These are phyloP conservation scores for Eurytoma californica DNA, from an alignment of 2,888 invertebrate genomes.

Conservation along the genomic window DNA sequence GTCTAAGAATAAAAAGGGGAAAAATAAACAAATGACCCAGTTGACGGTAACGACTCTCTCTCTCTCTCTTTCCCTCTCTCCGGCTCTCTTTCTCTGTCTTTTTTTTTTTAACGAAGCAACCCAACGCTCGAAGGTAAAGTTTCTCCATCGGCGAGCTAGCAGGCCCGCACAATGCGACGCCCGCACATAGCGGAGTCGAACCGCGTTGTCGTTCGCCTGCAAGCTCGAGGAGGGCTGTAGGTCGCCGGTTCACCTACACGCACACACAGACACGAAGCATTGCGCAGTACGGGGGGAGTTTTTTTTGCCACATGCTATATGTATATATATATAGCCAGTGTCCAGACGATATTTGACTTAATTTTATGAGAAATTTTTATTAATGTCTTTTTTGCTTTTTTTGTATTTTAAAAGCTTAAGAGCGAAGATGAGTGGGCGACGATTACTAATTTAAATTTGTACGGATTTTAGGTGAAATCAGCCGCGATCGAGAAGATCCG, in stretches of 20 bases:
- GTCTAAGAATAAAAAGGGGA: background rate
- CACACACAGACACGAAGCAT: constrained; percentile 58
- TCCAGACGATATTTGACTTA: constrained; percentile 15
- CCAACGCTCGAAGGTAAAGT: constrained; percentile 22
- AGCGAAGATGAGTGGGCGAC: background rate
- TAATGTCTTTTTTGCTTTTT: constrained; percentile 18
- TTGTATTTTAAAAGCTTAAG: background rate
- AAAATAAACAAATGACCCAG: background rate
- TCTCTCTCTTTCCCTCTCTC: background rate
- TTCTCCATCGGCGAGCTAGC: constrained; percentile 19
- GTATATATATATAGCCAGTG: constrained; percentile 42
- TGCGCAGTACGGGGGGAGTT: constrained; percentile 62
- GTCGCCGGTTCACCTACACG: constrained; percentile 56
- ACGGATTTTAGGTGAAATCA: constrained; percentile 74
- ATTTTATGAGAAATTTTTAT: constrained; percentile 18
- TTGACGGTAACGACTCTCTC: constrained; percentile 23
- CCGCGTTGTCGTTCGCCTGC: constrained; percentile 62
- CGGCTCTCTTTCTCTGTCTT: too few relatives aligned
- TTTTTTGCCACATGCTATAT: constrained; percentile 57
- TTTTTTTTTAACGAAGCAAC: constrained; percentile 14
- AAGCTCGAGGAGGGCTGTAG: constrained; percentile 69
- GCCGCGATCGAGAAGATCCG: constrained; percentile 75
- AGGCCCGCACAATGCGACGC: constrained; percentile 3
- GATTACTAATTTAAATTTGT: constrained; percentile 7
- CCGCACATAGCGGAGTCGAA: constrained; percentile 17